These are phyloP conservation scores for Cylindroiulus punctatus DNA, from an alignment of 2,888 invertebrate species.

Conservation along the genomic window DNA sequence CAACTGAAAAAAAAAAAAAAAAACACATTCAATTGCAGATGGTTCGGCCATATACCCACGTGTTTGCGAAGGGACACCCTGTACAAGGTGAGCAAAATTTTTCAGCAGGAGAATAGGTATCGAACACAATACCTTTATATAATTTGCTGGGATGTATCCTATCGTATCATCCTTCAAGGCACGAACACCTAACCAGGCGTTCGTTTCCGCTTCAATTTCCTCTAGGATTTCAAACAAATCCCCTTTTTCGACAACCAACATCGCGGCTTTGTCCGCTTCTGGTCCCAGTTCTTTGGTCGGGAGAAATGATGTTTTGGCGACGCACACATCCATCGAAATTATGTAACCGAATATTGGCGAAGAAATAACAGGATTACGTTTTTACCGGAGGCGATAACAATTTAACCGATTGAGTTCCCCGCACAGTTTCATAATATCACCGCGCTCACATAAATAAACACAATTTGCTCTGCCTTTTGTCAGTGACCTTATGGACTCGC, in stretches of 20 bases:
- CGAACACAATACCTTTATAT: conserved; percentile 54
- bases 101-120: background rate
- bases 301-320: conserved; percentile 52
- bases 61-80: background rate
- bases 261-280: conserved; percentile 37
- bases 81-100: background rate
- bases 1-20: too few relatives aligned
- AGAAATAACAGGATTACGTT: background rate
- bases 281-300: conserved; percentile 47
- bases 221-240: conserved; percentile 55
- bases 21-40: too few relatives aligned
- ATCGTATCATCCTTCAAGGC: conserved; percentile 55
- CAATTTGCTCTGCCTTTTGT: background rate
- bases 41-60: background rate
- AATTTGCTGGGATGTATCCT: conserved; percentile 55
- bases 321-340: conserved; percentile 50
- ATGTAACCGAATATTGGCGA: background rate
- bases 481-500: background rate
- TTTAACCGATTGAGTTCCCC: background rate
- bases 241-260: conserved; percentile 54
- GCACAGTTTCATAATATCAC: background rate
- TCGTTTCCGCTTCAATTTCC: conserved; percentile 17
- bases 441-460: background rate
- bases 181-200: conserved; percentile 52
- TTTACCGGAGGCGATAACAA: background rate